Percentiles rank a stretch among this genome's conserved stretches.
Conservation (phyloP, 2,888 invertebrate species). For the Cabera pusaria region DNA sequence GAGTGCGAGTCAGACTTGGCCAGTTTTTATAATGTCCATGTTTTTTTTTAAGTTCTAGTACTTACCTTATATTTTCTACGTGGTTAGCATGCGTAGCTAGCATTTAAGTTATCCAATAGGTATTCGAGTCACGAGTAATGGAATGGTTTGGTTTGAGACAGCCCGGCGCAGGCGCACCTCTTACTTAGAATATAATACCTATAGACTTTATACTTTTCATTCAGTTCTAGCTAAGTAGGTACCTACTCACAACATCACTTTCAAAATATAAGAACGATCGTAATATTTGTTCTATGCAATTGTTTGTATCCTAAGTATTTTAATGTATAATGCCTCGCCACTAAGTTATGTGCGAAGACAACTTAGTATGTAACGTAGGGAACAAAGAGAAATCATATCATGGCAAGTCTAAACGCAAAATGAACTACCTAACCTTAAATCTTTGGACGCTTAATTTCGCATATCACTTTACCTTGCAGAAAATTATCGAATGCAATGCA, state of each 20-base stretch:
- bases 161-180: slow-evolving; percentile 41
- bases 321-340: too few relatives aligned
- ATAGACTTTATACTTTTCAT: slow-evolving; percentile 50
- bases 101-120: slow-evolving; percentile 6
- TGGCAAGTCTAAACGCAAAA: too few relatives aligned
- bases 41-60: too few relatives aligned
- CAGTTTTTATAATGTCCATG: too few relatives aligned
- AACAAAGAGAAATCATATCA: too few relatives aligned
- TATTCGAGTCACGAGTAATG: slow-evolving; percentile 13
- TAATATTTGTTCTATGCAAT: slow-evolving; percentile 34
- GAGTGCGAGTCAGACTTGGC: too few relatives aligned
- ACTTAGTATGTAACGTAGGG: too few relatives aligned
- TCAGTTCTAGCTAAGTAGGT: slow-evolving; percentile 54
- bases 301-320: slow-evolving; percentile 34
- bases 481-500: too few relatives aligned
- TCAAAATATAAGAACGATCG: slow-evolving; percentile 36
- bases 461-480: too few relatives aligned
- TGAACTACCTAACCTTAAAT: too few relatives aligned
- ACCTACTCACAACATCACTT: slow-evolving; percentile 49
- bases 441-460: too few relatives aligned
- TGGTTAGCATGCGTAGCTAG: background rate
- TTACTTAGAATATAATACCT: slow-evolving; percentile 62
- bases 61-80: slow-evolving; percentile 12
- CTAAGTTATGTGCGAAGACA: too few relatives aligned
- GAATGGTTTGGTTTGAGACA: slow-evolving; percentile 35